Evolutionary conservation across 2,113 vertebrate genomes (phyloP).

Genomic region (Opisthocomus hoazin): DNA sequence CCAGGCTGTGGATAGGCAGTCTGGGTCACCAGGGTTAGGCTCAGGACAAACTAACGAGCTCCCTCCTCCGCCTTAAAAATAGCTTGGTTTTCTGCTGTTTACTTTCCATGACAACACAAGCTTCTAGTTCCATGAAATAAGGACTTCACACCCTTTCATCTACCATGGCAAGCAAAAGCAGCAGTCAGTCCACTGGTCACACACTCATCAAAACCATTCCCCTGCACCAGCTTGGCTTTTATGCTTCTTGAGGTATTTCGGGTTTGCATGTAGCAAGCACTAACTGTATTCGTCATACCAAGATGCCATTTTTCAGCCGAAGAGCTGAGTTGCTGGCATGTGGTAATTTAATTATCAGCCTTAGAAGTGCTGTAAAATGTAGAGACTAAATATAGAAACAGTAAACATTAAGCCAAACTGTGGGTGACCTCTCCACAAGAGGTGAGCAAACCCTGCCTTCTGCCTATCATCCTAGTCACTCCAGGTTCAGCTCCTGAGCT

Average conservation of each 20-base stretch:
- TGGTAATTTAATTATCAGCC: neutral
- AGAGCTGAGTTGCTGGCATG: neutral
- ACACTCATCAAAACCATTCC: neutral
- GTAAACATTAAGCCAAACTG: neutral
- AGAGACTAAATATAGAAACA: neutral
- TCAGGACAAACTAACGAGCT: neutral
- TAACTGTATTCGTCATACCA: neutral
- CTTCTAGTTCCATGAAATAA: neutral
- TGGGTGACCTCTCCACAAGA: neutral
- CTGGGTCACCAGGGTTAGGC: neutral
- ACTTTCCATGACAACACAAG: neutral
- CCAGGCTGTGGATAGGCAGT: neutral
- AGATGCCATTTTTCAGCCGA: neutral
- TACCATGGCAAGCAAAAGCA: neutral
- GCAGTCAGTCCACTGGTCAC: neutral
- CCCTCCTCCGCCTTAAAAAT: neutral
- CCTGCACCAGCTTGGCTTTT: neutral
- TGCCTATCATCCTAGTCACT: neutral
- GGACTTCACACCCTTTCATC: neutral
- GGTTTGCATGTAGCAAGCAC: neutral
- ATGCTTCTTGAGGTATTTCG: neutral
- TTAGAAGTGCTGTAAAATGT: neutral
- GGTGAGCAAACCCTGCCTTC: neutral
- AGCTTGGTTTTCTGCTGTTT: constrained; percentile 5
- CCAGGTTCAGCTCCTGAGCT: neutral